phyloP scores from a whole-genome alignment of 64 coral and sea anemone genomes.

The Montipora sp. region DNA sequence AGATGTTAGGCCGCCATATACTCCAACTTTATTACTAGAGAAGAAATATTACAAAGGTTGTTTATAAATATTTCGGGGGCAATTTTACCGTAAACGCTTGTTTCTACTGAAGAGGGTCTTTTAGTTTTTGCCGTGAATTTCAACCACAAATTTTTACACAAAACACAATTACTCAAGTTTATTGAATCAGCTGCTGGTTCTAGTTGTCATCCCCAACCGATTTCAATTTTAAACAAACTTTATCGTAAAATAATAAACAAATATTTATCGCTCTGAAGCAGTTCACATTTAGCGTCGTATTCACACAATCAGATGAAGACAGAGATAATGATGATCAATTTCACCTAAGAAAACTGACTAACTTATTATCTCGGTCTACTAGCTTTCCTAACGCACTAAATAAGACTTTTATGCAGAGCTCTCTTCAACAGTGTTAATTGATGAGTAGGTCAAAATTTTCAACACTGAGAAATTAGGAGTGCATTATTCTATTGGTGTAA shows the following conservation, averaged over 20 bases:
- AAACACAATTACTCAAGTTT: not conserved
- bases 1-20: no score
- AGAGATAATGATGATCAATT: no score
- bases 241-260: not conserved
- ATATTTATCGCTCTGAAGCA: not conserved
- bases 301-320: no score
- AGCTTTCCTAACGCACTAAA: no score
- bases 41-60: no score
- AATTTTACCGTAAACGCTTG: no score
- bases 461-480: not conserved
- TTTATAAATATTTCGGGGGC: no score
- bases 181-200: conserved; percentile 34
- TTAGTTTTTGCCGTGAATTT: not conserved
- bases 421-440: not conserved
- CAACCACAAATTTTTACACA: not conserved
- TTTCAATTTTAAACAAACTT: not conserved
- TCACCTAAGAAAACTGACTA: no score
- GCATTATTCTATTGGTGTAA: not conserved
- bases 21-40: no score
- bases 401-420: not conserved
- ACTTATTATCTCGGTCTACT: no score
- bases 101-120: no score
- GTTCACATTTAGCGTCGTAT: no score
- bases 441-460: not conserved
- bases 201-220: not conserved